These are phyloP conservation scores for Phortica okadai DNA, from an alignment of 2,888 invertebrate genomes.

Conservation along the genomic window DNA sequence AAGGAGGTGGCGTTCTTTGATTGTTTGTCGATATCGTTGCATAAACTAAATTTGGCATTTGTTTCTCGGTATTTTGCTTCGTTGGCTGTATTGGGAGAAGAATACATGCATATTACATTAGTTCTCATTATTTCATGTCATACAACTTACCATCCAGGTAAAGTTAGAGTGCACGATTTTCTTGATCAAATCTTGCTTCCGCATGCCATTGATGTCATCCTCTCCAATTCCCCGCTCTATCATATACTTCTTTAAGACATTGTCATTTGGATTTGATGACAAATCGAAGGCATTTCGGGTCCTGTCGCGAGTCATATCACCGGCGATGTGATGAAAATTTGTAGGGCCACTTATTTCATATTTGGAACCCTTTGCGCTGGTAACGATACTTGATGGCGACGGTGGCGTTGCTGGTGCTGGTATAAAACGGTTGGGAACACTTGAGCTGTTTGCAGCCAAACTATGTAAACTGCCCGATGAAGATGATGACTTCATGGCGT, in stretches of 20 bases:
- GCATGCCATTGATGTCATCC: conserved; percentile 63
- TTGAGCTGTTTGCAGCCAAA: conserved; percentile 39
- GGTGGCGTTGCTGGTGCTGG: conserved; percentile 46
- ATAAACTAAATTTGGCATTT: conserved; percentile 52
- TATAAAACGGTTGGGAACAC: conserved; percentile 40
- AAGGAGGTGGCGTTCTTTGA: conserved; percentile 54
- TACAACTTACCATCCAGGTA: conserved; percentile 64
- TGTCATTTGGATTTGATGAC: conserved; percentile 58
- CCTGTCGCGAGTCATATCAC: conserved; percentile 69
- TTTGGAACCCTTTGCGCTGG: conserved; percentile 62
- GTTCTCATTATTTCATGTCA: neutral
- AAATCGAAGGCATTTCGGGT: conserved; percentile 71
- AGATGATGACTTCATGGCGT: conserved; percentile 58
- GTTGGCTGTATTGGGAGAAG: conserved; percentile 51
- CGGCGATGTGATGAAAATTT: conserved; percentile 67
- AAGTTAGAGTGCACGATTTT: conserved; percentile 69
- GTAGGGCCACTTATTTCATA: conserved; percentile 68
- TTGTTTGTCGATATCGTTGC: conserved; percentile 64
- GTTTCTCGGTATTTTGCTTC: conserved; percentile 44
- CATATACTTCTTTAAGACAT: conserved; percentile 69
- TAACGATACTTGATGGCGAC: conserved; percentile 63
- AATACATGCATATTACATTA: neutral
- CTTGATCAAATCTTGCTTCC: conserved; percentile 61
- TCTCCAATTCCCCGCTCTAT: conserved; percentile 69
- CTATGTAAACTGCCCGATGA: conserved; percentile 61